These are phyloP conservation scores for Eledone cirrhosa DNA, from an alignment of 2,888 invertebrate species.

Conservation along the genomic window DNA sequence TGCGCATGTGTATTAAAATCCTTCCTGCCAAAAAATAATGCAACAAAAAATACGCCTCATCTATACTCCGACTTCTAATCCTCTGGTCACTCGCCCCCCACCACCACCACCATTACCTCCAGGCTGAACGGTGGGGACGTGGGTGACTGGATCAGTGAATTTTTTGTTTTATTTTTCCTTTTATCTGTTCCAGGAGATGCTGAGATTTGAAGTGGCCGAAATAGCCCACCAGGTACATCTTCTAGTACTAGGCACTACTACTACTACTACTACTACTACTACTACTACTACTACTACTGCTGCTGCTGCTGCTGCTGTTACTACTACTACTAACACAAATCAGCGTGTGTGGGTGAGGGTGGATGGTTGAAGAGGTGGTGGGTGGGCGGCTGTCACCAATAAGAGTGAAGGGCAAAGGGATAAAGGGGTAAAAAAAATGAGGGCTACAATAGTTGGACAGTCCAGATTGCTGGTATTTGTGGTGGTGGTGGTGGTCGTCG, in stretches of 20 bases:
- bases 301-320: no score
- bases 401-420: no score
- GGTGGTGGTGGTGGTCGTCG: no score
- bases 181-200: constrained; percentile 30
- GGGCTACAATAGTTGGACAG: no score
- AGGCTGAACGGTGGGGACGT: no score
- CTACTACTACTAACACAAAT: constrained; percentile 5
- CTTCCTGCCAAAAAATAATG: not conserved
- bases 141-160: constrained; percentile 14
- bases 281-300: no score
- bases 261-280: not conserved
- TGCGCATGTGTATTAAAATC: not conserved
- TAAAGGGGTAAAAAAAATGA: no score
- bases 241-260: constrained; percentile 20
- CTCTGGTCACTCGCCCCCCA: no score
- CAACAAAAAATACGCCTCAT: not conserved
- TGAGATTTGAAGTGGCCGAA: constrained; percentile 29
- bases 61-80: no score
- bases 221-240: constrained; percentile 23
- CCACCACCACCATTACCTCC: no score
- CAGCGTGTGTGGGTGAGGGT: not conserved
- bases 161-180: constrained; percentile 22
- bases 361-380: constrained; percentile 1
- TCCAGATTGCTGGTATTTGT: no score
- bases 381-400: not conserved